Conservation (phyloP, 2,113 vertebrate genomes). For the Galeopterus variegatus region DNA sequence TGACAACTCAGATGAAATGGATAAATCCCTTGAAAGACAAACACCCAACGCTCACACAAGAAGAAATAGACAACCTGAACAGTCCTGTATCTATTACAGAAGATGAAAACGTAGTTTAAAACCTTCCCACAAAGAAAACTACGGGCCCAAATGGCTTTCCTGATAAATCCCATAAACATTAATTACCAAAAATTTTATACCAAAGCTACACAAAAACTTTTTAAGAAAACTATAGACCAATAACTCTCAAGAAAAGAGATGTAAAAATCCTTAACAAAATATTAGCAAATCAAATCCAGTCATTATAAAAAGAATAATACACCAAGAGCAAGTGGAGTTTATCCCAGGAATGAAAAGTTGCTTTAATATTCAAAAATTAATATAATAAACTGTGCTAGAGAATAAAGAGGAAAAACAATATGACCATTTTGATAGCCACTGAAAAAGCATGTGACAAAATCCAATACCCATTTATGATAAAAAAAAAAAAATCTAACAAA, state of each 20-base stretch:
- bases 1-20: background rate
- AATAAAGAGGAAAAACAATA: conserved; percentile 4
- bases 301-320: background rate
- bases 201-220: background rate
- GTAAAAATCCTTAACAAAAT: background rate
- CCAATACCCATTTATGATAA: background rate
- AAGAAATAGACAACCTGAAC: background rate
- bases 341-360: background rate
- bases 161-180: background rate
- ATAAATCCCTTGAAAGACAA: background rate
- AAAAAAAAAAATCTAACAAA: background rate
- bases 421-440: background rate
- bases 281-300: background rate
- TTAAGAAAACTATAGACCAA: background rate
- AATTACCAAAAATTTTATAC: background rate
- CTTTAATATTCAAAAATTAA: background rate
- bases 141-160: background rate
- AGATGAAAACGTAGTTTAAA: background rate
- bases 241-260: background rate
- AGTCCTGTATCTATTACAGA: background rate
- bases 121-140: background rate
- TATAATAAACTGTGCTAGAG: background rate
- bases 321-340: background rate
- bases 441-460: background rate
- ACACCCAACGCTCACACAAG: background rate